Base-by-base conservation (phyloP, 2,797 vertebrate species). In the Saxicola maurus region DNA sequence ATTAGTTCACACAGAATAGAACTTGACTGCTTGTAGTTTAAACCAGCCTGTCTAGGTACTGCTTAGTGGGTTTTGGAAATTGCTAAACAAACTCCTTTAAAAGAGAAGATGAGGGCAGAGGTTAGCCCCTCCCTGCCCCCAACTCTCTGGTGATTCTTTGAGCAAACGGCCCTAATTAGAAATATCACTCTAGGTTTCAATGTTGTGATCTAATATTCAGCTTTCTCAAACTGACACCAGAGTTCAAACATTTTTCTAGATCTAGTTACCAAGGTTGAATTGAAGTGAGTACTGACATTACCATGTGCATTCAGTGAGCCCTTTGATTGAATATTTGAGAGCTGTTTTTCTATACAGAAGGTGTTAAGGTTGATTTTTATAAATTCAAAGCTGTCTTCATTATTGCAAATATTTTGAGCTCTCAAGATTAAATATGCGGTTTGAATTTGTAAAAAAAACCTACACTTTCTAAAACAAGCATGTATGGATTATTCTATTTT, bases 201-300 rank as follows among this genome's bases (percentile, higher is more conserved):
- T 46, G 20, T 79, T 94, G 45, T 93, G 84, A 93, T 86, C 86
- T 73, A 79, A 90, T 88, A 77, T 92, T 93, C 83, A 92, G 67
- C 76, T 92, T 90, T 83, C 77, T 91, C 56, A 93, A 87, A 69
- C 3, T 75, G 91, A 94, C 84, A 89, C 35, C n/a, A 35, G 61
- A 56, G 53, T 95, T 95, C 77, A 87, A 92, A 93, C 59, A 42
- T 74, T 82, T 86, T 89, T 92, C 91, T 86, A 78, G 82, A 83
- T 91, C 87, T 78, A 72, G 78, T 89, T 95, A 85, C 73, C 37
- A 89, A 95, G 80, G 79, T 52, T 93, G 90, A 92, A 79, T 88
- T 82, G 76, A 96, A 91, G 75, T 59, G 84, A 91, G 43, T 12
- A 14, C 78, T 95, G 92, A 92, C 82, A 37, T 89, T 60, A 65